Percentiles rank a stretch among this genome's conserved stretches.
phyloP scores from a whole-genome alignment of 2,113 vertebrate species.

The Grammomys dolichurus region DNA sequence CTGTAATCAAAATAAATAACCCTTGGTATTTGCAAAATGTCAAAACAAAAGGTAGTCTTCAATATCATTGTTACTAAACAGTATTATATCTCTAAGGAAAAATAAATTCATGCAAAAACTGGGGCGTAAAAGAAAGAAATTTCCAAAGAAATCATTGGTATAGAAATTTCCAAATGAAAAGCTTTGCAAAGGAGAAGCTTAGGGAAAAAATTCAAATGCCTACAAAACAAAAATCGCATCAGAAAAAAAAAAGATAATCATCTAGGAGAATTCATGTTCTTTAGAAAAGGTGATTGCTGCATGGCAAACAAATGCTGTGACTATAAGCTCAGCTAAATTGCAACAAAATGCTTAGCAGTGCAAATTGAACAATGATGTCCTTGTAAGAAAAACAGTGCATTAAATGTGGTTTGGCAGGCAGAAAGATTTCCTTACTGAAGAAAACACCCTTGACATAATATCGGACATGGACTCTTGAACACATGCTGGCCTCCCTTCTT shows the following conservation, averaged over 20 bases:
- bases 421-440: neutral
- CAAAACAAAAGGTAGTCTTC: conserved; percentile 50
- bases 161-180: conserved; percentile 64
- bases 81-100: conserved; percentile 59
- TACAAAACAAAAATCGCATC: conserved; percentile 19
- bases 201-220: conserved; percentile 3
- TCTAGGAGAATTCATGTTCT: conserved; percentile 2
- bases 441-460: neutral
- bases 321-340: conserved; percentile 34
- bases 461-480: neutral
- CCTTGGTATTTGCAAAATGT: conserved; percentile 64
- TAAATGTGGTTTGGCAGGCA: neutral
- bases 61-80: conserved; percentile 57
- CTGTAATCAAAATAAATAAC: conserved; percentile 68
- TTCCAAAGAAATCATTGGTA: conserved; percentile 45
- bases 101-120: conserved; percentile 67
- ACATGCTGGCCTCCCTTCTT: neutral
- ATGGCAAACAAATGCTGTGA: conserved; percentile 21
- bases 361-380: conserved; percentile 26
- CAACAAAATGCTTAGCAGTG: conserved; percentile 11
- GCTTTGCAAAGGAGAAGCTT: neutral
- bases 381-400: conserved; percentile 6
- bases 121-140: conserved; percentile 36
- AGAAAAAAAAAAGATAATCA: conserved; percentile 35
- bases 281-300: conserved; percentile 34